Percentiles rank a stretch among this genome's conserved stretches.
Evolutionary conservation across 2,888 invertebrate species (phyloP).

Genomic region (Drosophila formosana): DNA sequence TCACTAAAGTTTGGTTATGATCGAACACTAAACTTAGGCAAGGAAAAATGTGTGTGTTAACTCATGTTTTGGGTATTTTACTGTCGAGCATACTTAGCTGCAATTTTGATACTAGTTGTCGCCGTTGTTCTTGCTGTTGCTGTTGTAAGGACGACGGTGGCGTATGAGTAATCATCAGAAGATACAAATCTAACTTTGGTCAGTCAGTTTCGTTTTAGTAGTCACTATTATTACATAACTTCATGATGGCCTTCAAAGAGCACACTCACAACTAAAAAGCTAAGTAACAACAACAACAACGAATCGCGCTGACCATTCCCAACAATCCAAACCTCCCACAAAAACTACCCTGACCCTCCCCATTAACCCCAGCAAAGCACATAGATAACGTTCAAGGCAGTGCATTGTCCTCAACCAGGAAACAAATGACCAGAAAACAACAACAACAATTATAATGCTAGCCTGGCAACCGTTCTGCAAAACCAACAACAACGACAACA

Average conservation of each 20-base stretch:
- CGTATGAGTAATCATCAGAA: conserved; percentile 76
- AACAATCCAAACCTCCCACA: conserved; percentile 10
- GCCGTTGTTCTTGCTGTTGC: conserved; percentile 20
- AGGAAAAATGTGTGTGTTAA: too few relatives aligned
- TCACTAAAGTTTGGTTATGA: too few relatives aligned
- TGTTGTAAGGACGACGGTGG: conserved; percentile 46
- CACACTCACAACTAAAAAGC: background rate
- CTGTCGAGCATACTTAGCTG: background rate
- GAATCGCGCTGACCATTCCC: conserved; percentile 33
- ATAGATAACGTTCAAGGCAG: conserved; percentile 66
- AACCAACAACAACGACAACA: conserved; percentile 41
- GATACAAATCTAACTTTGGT: conserved; percentile 77
- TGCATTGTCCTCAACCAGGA: conserved; percentile 76
- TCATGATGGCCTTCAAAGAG: conserved; percentile 62
- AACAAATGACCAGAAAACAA: conserved; percentile 25
- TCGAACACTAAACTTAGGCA: too few relatives aligned
- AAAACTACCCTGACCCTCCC: conserved; percentile 18
- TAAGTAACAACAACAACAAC: conserved; percentile 21
- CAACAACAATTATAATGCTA: conserved; percentile 17
- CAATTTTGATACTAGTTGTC: conserved; percentile 14
- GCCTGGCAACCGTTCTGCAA: conserved; percentile 57
- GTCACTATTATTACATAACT: conserved; percentile 70
- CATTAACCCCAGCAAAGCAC: conserved; percentile 15
- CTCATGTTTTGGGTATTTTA: background rate
- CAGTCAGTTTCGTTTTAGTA: conserved; percentile 66